A percentile compares a stretch with the other conserved stretches of the same genome.
Evolutionary conservation across 30 jellyfish, hydroid and myxozoan species (phyloP).

Genomic region (Pelagia noctiluca): DNA sequence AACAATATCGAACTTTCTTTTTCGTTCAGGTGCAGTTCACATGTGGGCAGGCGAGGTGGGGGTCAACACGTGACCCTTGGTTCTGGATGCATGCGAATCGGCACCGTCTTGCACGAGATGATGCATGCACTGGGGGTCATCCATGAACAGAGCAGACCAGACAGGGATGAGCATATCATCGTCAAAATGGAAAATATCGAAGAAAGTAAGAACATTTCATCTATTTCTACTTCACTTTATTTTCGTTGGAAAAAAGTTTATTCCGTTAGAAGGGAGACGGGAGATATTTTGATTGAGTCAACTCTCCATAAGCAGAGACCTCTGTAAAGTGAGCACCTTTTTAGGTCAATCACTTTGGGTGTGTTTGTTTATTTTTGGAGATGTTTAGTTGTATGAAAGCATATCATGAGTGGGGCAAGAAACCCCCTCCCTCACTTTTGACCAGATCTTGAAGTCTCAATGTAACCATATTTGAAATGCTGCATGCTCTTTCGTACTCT

Average conservation of each 20-base stretch:
- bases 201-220: constrained; percentile 13
- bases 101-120: constrained; percentile 79
- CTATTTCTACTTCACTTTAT: not conserved
- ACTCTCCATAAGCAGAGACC: too few relatives aligned
- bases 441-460: too few relatives aligned
- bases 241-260: not conserved
- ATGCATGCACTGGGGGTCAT: constrained; percentile 77
- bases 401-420: too few relatives aligned
- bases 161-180: constrained; percentile 58
- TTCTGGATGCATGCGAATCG: constrained; percentile 83
- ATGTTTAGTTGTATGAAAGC: too few relatives aligned
- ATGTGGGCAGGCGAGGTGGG: constrained; percentile 90
- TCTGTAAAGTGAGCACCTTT: too few relatives aligned
- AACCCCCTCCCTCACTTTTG: too few relatives aligned
- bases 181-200: constrained; percentile 42
- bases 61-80: constrained; percentile 76
- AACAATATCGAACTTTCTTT: not conserved
- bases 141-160: constrained; percentile 82
- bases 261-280: not conserved
- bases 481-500: too few relatives aligned
- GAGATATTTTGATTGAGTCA: too few relatives aligned
- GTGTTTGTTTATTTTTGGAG: too few relatives aligned
- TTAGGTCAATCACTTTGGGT: too few relatives aligned
- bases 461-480: too few relatives aligned
- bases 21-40: constrained; percentile 88